Base-by-base conservation (phyloP, 30 jellyfish, hydroid and myxozoan genomes). In the Aurelia aurita complex sp. Pacific region DNA sequence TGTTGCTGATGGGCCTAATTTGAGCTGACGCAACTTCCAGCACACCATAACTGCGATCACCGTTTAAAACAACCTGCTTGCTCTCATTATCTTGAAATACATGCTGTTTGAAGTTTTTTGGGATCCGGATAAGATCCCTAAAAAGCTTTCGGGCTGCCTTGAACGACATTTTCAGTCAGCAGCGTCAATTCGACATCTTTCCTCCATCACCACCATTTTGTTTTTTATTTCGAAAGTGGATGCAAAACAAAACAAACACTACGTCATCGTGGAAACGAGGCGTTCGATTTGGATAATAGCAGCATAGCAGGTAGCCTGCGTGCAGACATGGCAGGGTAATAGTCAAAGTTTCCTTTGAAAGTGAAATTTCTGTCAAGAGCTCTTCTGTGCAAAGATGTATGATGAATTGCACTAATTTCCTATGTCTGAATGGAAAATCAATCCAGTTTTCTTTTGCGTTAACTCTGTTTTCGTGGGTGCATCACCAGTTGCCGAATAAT, bases 101-200 rank as follows among this genome's bases (percentile, higher is more conserved):
- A 19, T 79, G 36, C 2, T 68, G 14, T 34, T 65, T 79, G 17
- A 79, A 15, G 33, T 46, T 67, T 6, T 43, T 46, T 8, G 80
- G 89, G 19, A 79, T 5, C 63, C 89, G 80, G 10, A 79, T 65
- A 66, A 79, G 63, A 17, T 79, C 89, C 50, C 89, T 75, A 33
- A 79, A 79, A 18, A 79, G 80, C 55, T 64, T 64, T 79, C 89
- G 66, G 33, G 80, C 89, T 34, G 89, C 89, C 23, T 79, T 79
- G 73, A 79, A 79, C 9, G 89, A 74, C 89, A 79, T 79, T 55
- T 17, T 67, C 5, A 32, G 50, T 34, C 11, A 13, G 36, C 38
- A 4, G 42, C 63, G 15, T 36, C 16, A n/a, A 10, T 33, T 10
- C 63, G 23, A 2, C 60, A 19, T 10, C 14, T 46, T 36, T 32